A percentile compares a stretch with the other conserved stretches of the same genome.
These are phyloP conservation scores for Parotocinclus haroldoi DNA, from an alignment of 2,797 vertebrate genomes.

Conservation along the genomic window DNA sequence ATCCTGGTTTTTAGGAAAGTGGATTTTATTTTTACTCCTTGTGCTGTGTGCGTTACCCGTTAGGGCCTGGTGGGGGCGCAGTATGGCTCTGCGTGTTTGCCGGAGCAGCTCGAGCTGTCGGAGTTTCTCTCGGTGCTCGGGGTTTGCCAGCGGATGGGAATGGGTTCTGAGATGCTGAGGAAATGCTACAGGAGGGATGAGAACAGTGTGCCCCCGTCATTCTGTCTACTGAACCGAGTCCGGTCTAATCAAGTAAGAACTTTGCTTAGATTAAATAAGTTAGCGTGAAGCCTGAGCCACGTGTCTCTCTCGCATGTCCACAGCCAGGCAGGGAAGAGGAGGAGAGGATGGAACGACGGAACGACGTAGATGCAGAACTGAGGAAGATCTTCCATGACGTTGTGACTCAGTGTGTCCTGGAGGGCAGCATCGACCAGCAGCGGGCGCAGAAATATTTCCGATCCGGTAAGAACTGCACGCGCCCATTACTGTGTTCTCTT, in stretches of 20 bases:
- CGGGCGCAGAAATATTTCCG: constrained; percentile 61
- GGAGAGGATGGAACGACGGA: constrained; percentile 2
- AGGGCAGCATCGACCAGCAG: constrained; percentile 56
- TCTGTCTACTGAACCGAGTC: constrained; percentile 38
- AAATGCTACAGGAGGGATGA: constrained; percentile 70
- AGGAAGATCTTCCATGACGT: constrained; percentile 54
- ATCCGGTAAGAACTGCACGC: constrained; percentile 62
- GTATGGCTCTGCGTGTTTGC: constrained; percentile 66
- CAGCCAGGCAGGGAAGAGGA: constrained; percentile 8
- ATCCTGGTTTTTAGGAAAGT: too few species aligned
- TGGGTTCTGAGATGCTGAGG: constrained; percentile 63
- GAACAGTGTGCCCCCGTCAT: constrained; percentile 70
- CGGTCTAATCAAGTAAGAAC: background rate
- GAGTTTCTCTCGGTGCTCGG: constrained; percentile 71
- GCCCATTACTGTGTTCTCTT: too few species aligned
- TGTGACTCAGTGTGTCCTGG: constrained; percentile 60
- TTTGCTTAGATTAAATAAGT: background rate
- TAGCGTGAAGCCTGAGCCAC: too few species aligned
- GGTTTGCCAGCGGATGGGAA: constrained; percentile 58
- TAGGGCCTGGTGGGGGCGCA: constrained; percentile 74
- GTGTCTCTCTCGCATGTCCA: background rate
- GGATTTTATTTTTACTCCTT: too few species aligned
- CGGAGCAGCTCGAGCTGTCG: constrained; percentile 65
- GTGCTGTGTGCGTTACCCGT: constrained; percentile 9
- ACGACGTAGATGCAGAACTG: constrained; percentile 50